Evolutionary conservation across 92 coral and sea anemone species (phyloP), one percentile per base, ranked within the genome.

Genomic region (Anthopleura xanthogrammica): DNA sequence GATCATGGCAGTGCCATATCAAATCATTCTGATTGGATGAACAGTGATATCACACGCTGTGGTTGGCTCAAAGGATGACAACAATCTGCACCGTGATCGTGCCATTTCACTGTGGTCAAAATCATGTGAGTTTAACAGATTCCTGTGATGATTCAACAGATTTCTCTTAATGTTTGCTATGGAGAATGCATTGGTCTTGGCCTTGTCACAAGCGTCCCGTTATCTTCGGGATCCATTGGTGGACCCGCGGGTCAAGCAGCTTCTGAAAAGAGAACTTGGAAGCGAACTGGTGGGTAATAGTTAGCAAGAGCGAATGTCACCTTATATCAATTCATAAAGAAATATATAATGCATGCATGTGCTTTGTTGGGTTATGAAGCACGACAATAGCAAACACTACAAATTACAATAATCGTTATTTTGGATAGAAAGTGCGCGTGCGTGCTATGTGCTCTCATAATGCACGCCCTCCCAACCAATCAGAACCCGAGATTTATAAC

Each of bases 211-310:
- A 82, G 96, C 99, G 52, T 89, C 94, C 66, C 95, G 97, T 19
- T 96, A 90, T 87, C 92, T 96, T 62, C 91, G 94, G 88, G 99
- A 96, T 86, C 94, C 98, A 12, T 78, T 88, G 52, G 92, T 96
- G 12, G 98, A 96, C 89, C 93, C 88, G 73, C 89, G 98, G 85
- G 94, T 90, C 80, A 96, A 96, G 82, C 97, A 92, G 85, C 89
- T 94, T 19, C 87, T 96, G 3, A 96, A 96, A 77, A 88, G 99
- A 86, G 98, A 94, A 81, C 99, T 96, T 78, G 97, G 97, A 1
- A 96, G 98, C 85, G 99, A 96, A 83, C 90, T 96, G 94, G 99
- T 96, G 83, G 65, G 90, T 79, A 29, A 7, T 13, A 24, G 16
- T 24, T 29, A 29, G 36, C 36, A 29, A 29, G 36, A 29, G 36